Base-by-base conservation (phyloP, 2,797 vertebrate genomes). In the Lepus townsendii region DNA sequence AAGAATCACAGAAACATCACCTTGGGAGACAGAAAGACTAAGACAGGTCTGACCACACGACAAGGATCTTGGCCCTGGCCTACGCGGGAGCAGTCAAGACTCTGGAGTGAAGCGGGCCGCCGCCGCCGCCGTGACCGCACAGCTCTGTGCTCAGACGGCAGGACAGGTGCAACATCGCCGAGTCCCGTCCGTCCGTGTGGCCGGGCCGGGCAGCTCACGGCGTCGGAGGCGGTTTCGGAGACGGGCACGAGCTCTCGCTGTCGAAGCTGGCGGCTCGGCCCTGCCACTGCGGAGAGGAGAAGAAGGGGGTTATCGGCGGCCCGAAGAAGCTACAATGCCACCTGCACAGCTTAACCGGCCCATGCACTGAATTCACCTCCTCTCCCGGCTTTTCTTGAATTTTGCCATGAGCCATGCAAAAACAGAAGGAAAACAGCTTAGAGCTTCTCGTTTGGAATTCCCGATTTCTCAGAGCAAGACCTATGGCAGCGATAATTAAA, bases 201-300 rank as follows among this genome's bases (percentile, higher is more conserved):
- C 94, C 63, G 14, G 2, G 73, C n/a, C 0, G 42, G 6, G 83
- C 47, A 11, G 77, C 90, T 99, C 99, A 99, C 0, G 99, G 99
- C 13, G 99, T 99, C 26, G 99, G 98, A 32, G 99, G 99, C 87
- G 99, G 99, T 96, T 99, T 99, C 20, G 99, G 99, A 54, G 99
- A 99, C 27, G 99, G 99, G 96, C 99, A 99, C 54, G 99, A 99
- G 62, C 99, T 99, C 98, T 99, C 99, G 97, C 99, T 99, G 99
- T 99, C 99, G 77, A 99, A 99, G 98, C 99, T 99, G 71, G 99
- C 99, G 14, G 99, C 99, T 96, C 99, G 99, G 91, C 99, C 99
- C 95, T 99, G 99, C 99, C 99, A 99, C 99, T 99, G 99, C 2
- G 8, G 93, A 88, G 91, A 96, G 79, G 82, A 87, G 71, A 79